Evolutionary conservation across 2,888 invertebrate species (phyloP).

Genomic region (Drosophila lutescens): DNA sequence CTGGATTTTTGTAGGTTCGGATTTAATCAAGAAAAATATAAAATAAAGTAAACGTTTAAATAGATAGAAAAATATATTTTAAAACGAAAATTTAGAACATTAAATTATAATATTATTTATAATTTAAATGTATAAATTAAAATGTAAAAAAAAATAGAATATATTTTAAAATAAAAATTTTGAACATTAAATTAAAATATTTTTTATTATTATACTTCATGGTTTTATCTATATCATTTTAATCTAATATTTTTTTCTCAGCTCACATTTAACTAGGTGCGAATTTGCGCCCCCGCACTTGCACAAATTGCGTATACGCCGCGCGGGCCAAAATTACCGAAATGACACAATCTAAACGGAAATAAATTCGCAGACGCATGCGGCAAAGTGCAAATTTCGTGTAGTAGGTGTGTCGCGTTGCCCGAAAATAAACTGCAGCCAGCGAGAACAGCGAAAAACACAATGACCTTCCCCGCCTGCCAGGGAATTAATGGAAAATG

Average conservation of each 20-base stretch:
- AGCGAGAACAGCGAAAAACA: slow-evolving; percentile 36
- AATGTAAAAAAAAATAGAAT: too few relatives aligned
- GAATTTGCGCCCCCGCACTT: slow-evolving; percentile 38
- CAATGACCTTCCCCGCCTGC: slow-evolving; percentile 67
- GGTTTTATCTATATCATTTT: too few relatives aligned
- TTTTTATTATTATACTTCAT: too few relatives aligned
- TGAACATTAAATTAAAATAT: too few relatives aligned
- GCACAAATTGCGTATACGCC: slow-evolving; percentile 70
- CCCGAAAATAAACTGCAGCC: slow-evolving; percentile 59
- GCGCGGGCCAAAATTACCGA: slow-evolving; percentile 68
- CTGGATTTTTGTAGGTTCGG: too few relatives aligned
- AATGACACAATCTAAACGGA: slow-evolving; percentile 79
- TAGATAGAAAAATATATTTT: too few relatives aligned
- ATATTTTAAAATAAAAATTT: too few relatives aligned
- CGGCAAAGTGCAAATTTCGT: slow-evolving; percentile 56
- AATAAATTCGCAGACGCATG: slow-evolving; percentile 68
- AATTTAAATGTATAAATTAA: too few relatives aligned
- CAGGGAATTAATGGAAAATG: slow-evolving; percentile 52
- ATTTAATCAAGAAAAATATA: too few relatives aligned
- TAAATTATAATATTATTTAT: too few relatives aligned
- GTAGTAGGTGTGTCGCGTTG: slow-evolving; percentile 20
- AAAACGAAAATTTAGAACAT: too few relatives aligned
- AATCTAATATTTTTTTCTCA: not conserved
- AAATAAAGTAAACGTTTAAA: too few relatives aligned
- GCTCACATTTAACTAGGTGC: slow-evolving; percentile 21